phyloP scores from a whole-genome alignment of 64 coral and sea anemone genomes.

The Stichodactyla helianthus region DNA sequence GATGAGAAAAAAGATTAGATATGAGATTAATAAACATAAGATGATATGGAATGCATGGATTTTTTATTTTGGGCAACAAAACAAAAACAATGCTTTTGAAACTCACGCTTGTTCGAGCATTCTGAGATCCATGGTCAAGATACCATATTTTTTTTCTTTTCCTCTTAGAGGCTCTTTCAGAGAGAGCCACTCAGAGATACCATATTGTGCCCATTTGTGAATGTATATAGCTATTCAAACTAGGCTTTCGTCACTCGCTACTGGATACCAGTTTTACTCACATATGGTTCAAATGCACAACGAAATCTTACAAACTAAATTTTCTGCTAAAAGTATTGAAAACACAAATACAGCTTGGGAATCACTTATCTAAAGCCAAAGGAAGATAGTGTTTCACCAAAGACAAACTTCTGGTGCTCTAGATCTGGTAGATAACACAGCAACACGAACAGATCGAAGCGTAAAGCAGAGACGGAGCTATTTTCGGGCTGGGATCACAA shows the following conservation, averaged over 20 bases:
- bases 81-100: too few species aligned
- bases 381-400: not conserved
- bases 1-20: not conserved
- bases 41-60: not conserved
- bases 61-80: not conserved
- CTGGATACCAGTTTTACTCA: not conserved
- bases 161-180: not conserved
- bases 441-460: not conserved
- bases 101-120: not conserved
- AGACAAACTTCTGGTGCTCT: not conserved
- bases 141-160: not conserved
- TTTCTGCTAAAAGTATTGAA: not conserved
- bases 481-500: slow-evolving; percentile 4
- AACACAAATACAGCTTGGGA: not conserved
- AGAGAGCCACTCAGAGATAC: not conserved
- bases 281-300: not conserved
- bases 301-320: not conserved
- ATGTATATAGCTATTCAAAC: not conserved
- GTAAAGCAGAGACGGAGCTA: not conserved
- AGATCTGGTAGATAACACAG: not conserved
- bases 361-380: not conserved
- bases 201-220: not conserved
- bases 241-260: not conserved
- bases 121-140: not conserved
- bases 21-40: slow-evolving; percentile 6